Percentiles rank a stretch among this genome's conserved stretches.
These are phyloP conservation scores for Archaeoteleia sp. DNA, from an alignment of 2,888 invertebrate species.

Conservation along the genomic window DNA sequence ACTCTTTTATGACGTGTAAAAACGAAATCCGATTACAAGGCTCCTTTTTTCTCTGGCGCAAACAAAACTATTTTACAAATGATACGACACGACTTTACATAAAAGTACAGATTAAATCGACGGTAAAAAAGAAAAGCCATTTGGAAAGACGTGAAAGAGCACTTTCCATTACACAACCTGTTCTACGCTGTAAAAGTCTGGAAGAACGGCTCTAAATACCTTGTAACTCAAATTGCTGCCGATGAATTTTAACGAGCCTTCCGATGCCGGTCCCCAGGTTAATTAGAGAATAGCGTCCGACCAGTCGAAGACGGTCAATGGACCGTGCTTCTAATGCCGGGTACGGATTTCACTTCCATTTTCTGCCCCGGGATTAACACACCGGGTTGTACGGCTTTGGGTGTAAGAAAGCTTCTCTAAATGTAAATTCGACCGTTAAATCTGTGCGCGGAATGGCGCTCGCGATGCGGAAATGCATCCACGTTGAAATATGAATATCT, in stretches of 20 bases:
- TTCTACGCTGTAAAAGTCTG: slow-evolving; percentile 6
- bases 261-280: slow-evolving; percentile 17
- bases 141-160: slow-evolving; percentile 11
- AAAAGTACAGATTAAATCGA: slow-evolving; percentile 35
- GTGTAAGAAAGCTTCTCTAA: slow-evolving; percentile 65
- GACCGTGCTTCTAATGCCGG: slow-evolving; percentile 59
- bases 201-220: slow-evolving; percentile 8
- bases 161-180: not conserved
- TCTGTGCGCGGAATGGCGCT: slow-evolving; percentile 73
- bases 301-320: slow-evolving; percentile 51
- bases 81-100: slow-evolving; percentile 8
- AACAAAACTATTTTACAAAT: slow-evolving; percentile 4
- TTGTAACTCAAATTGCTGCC: slow-evolving; percentile 19
- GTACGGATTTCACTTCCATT: slow-evolving; percentile 56
- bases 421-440: slow-evolving; percentile 71
- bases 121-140: not conserved
- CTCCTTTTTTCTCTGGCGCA: slow-evolving; percentile 7
- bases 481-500: slow-evolving; percentile 54
- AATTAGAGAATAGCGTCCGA: slow-evolving; percentile 21
- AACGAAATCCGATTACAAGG: slow-evolving; percentile 23
- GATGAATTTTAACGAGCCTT: slow-evolving; percentile 29
- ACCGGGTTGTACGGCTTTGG: slow-evolving; percentile 52
- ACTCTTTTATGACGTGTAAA: slow-evolving; percentile 2
- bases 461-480: slow-evolving; percentile 22
- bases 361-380: slow-evolving; percentile 69